A percentile compares a stretch with the other conserved stretches of the same genome.
Conservation (phyloP, 2,888 invertebrate genomes). For the Epistrophella euchroma region DNA sequence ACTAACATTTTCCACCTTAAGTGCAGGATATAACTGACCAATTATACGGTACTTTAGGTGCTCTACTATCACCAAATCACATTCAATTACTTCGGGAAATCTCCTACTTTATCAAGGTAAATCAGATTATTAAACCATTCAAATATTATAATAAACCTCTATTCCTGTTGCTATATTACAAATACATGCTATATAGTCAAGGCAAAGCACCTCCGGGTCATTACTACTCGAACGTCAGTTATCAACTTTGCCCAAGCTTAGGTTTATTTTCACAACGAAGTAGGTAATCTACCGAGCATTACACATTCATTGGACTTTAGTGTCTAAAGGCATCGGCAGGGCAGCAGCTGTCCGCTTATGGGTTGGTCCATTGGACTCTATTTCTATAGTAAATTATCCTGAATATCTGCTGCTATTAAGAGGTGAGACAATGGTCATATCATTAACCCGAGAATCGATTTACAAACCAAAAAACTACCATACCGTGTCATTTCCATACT, state of each 20-base stretch:
- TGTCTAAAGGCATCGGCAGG: conserved; percentile 15
- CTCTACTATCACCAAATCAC: conserved; percentile 30
- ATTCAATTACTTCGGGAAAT: conserved; percentile 57
- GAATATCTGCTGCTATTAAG: conserved; percentile 67
- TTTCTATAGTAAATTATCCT: conserved; percentile 57
- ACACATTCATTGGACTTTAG: conserved; percentile 61
- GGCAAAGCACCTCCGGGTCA: conserved; percentile 7
- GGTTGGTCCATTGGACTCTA: conserved; percentile 28
- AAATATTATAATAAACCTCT: conserved; percentile 22
- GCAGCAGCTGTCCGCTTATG: conserved; percentile 7
- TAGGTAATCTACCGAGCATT: conserved; percentile 59
- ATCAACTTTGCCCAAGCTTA: conserved; percentile 54
- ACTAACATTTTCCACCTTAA: neutral
- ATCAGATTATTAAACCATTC: conserved; percentile 68
- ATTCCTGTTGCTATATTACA: conserved; percentile 7
- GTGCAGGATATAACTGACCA: conserved; percentile 13
- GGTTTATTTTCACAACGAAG: conserved; percentile 51
- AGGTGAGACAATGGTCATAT: conserved; percentile 75
- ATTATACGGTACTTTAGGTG: conserved; percentile 24
- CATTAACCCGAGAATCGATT: conserved; percentile 74
- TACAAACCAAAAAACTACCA: conserved; percentile 73
- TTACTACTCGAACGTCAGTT: conserved; percentile 39
- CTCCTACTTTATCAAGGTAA: conserved; percentile 42
- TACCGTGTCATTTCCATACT: conserved; percentile 72
- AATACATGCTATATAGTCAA: conserved; percentile 16